Conservation (phyloP, 2,888 invertebrate species). For the Leptopilina myrica region DNA sequence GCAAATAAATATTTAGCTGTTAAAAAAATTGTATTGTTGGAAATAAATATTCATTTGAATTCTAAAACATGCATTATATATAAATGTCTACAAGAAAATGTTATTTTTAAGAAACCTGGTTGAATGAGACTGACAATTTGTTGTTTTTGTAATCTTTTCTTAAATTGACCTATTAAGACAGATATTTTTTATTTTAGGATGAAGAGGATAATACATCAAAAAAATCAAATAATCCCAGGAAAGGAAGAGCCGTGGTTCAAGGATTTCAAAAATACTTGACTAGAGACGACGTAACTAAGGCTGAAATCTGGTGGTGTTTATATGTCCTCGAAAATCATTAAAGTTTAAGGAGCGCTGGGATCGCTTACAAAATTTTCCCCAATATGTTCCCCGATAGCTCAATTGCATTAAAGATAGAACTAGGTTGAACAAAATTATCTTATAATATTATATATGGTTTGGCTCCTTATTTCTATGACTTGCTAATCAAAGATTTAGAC, state of each 20-base stretch:
- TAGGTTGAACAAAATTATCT: slow-evolving; percentile 52
- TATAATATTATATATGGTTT: slow-evolving; percentile 55
- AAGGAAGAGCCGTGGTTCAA: not conserved
- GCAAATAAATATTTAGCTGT: too few species aligned
- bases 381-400: not conserved
- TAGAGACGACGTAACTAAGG: not conserved
- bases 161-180: not conserved
- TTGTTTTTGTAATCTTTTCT: not conserved
- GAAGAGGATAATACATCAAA: too few species aligned
- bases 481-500: slow-evolving; percentile 46
- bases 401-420: slow-evolving; percentile 51
- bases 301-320: slow-evolving; percentile 3
- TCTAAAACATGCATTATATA: too few species aligned
- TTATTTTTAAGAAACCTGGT: not conserved
- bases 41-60: too few species aligned
- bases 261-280: not conserved
- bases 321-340: not conserved
- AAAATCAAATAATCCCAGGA: too few species aligned
- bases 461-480: slow-evolving; percentile 51
- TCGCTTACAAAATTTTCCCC: not conserved
- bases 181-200: not conserved
- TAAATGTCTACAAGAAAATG: not conserved
- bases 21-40: too few species aligned
- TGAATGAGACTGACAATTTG: not conserved
- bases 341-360: not conserved